Evolutionary conservation across 1,140 invertebrate species (phyloP), one percentile per base, ranked within the genome.

Genomic region (Drosophila simulans): DNA sequence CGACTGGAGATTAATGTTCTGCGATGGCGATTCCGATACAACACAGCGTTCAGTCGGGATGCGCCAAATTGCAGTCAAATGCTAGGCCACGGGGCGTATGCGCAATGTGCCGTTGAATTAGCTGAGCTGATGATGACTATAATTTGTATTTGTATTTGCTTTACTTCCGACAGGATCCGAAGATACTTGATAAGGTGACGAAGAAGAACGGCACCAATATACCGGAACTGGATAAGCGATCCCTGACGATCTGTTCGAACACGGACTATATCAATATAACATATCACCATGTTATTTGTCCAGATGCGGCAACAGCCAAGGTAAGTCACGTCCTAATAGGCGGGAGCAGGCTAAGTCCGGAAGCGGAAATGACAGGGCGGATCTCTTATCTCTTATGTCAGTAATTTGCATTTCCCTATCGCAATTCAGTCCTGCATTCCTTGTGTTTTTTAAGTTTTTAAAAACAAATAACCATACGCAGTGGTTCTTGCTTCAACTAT

Each of bases 191-290:
- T 81, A 97, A 97, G 88, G 93, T 99, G 60, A 88, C 93, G 22
- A 95, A 94, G 72, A 97, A 97, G 92, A 95, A 97, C 90, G 96
- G 96, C 94, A 91, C 83, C 15, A 90, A 92, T 42, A 58, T 90
- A 12, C 95, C 97, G 55, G 96, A 95, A 72, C 91, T 99, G 42
- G 98, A 99, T 88, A 97, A 98, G 49, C 97, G 98, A 91, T 99
- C 98, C 46, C 93, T 99, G n/a, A 99, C 98, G 49, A 98, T 99
- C 78, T 99, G 98, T 93, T 98, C 97, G 92, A 98, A 98, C n/a
- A 97, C 97, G 17, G 99, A 99, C 94, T 98, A 99, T 92, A 99
- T 99, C 82, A 99, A 99, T 93, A 98, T 99, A 92, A 99, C 97
- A 93, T 99, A 99, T 93, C 98, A 98, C 79, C 98, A 99, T 93